These are phyloP conservation scores for Acrobasis consociella DNA, from an alignment of 2,888 invertebrate species.

Conservation along the genomic window DNA sequence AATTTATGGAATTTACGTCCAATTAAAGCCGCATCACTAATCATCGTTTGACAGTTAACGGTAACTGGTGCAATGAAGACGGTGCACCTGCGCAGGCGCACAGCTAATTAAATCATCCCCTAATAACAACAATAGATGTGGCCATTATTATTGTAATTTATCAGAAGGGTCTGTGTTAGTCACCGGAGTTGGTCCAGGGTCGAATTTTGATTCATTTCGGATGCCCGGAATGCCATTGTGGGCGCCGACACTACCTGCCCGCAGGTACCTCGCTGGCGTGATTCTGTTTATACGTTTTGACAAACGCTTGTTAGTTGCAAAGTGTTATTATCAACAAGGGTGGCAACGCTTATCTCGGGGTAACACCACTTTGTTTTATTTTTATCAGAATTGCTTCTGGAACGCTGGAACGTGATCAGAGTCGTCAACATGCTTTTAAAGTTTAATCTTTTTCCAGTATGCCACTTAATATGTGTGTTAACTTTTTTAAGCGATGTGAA, in stretches of 20 bases:
- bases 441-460: neutral
- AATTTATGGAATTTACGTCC: constrained; percentile 29
- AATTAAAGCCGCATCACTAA: constrained; percentile 28
- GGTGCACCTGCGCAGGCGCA: constrained; percentile 58
- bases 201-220: constrained; percentile 79
- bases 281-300: constrained; percentile 73
- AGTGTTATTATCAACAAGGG: constrained; percentile 70
- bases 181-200: constrained; percentile 52
- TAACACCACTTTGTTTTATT: constrained; percentile 43
- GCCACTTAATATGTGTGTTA: neutral
- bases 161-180: constrained; percentile 61
- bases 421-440: neutral
- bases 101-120: constrained; percentile 74
- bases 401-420: neutral
- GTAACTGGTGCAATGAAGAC: constrained; percentile 35
- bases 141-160: constrained; percentile 74
- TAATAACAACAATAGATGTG: constrained; percentile 66
- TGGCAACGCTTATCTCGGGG: constrained; percentile 48
- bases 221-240: constrained; percentile 79
- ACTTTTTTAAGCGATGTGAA: neutral
- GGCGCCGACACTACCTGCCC: constrained; percentile 68
- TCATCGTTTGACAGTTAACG: constrained; percentile 55
- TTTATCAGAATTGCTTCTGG: constrained; percentile 33
- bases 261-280: constrained; percentile 44
- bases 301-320: constrained; percentile 63